Conservation (phyloP, 2,797 vertebrate genomes). For the Urocyon cinereoargenteus region DNA sequence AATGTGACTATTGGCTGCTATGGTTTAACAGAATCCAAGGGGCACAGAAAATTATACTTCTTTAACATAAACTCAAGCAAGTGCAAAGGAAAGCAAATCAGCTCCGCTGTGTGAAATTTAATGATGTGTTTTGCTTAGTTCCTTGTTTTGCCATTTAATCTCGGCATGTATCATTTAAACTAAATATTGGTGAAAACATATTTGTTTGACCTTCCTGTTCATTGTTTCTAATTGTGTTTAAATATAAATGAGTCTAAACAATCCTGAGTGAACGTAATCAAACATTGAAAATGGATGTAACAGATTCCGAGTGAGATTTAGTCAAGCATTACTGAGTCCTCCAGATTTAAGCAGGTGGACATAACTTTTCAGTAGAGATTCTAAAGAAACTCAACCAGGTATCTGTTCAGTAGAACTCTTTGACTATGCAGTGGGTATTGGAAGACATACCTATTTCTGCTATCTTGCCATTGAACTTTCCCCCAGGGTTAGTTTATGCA, state of each 20-base stretch:
- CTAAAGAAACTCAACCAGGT: constrained; percentile 1
- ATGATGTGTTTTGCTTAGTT: not conserved
- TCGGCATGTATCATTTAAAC: constrained; percentile 39
- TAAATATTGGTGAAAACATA: constrained; percentile 39
- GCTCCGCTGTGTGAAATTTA: not conserved
- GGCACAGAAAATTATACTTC: constrained; percentile 27
- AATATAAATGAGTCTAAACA: constrained; percentile 37
- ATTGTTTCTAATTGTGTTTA: constrained; percentile 25
- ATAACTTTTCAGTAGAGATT: not conserved
- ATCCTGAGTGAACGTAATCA: constrained; percentile 15
- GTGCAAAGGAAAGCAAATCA: not conserved
- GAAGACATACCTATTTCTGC: not conserved
- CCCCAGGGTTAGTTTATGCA: not conserved
- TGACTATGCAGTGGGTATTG: not conserved
- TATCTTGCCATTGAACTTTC: not conserved
- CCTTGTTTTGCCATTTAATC: constrained; percentile 30
- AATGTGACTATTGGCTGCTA: constrained; percentile 14
- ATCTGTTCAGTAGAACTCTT: not conserved
- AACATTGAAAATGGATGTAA: constrained; percentile 8
- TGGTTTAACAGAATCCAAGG: constrained; percentile 62
- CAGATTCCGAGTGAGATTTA: not conserved
- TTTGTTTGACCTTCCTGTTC: not conserved
- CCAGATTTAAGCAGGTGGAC: not conserved
- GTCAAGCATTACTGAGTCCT: not conserved
- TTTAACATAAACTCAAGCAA: constrained; percentile 8